Conservation (phyloP, 2,797 vertebrate species). For the Scomberomorus guttatus region DNA sequence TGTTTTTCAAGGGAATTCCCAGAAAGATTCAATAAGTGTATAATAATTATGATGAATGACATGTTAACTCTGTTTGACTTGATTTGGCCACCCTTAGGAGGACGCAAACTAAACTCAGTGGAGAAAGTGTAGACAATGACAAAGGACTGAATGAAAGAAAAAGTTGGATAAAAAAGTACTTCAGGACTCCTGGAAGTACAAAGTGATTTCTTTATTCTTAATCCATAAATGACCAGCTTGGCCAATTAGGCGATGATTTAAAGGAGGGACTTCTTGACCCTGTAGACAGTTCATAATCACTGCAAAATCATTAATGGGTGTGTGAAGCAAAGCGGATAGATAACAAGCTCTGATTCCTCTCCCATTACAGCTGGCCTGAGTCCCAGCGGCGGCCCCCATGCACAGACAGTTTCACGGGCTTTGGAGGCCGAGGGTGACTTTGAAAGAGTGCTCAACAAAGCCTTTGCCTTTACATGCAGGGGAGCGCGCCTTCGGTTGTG, state of each 20-base stretch:
- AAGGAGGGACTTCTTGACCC: slow-evolving; percentile 64
- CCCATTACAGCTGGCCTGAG: slow-evolving; percentile 32
- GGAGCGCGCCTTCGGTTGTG: slow-evolving; percentile 55
- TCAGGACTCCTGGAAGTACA: slow-evolving; percentile 25
- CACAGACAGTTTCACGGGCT: slow-evolving; percentile 11
- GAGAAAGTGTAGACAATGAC: slow-evolving; percentile 29
- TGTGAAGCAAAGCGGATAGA: slow-evolving; percentile 52
- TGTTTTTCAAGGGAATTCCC: slow-evolving; percentile 51
- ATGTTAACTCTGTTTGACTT: slow-evolving; percentile 57
- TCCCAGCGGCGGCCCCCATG: slow-evolving; percentile 24
- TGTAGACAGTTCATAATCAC: slow-evolving; percentile 67
- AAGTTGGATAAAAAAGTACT: slow-evolving; percentile 23
- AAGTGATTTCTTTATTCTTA: slow-evolving; percentile 50
- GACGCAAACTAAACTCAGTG: not conserved
- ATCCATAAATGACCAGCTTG: slow-evolving; percentile 63
- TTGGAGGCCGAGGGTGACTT: slow-evolving; percentile 66
- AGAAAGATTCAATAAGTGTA: slow-evolving; percentile 55
- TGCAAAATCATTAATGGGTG: slow-evolving; percentile 55
- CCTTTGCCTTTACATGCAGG: slow-evolving; percentile 70
- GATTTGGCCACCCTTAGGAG: slow-evolving; percentile 49
- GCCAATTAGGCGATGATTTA: slow-evolving; percentile 69
- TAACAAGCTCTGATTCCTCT: slow-evolving; percentile 63
- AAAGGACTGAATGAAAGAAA: slow-evolving; percentile 26
- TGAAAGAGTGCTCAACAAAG: slow-evolving; percentile 69
- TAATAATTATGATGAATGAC: slow-evolving; percentile 69